A percentile compares a stretch with the other conserved stretches of the same genome.
These are phyloP conservation scores for Drosophila kurseongensis DNA, from an alignment of 1,140 invertebrate species.

Conservation along the genomic window DNA sequence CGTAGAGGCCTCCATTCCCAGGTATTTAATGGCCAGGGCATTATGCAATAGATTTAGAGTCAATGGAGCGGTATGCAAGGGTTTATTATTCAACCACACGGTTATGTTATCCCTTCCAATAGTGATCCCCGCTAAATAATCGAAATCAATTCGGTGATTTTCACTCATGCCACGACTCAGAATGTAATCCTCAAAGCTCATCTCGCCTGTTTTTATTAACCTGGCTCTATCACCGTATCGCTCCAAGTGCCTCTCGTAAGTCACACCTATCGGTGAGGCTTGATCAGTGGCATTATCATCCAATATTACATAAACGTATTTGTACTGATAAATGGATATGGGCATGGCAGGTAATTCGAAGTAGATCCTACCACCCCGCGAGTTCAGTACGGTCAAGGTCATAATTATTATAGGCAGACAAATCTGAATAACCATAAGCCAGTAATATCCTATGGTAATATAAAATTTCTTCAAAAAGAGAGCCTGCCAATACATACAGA, in stretches of 20 bases:
- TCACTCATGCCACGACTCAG: background rate
- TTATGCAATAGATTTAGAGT: slow-evolving; percentile 88
- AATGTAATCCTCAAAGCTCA: slow-evolving; percentile 15
- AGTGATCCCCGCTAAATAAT: slow-evolving; percentile 75
- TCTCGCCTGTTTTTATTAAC: background rate
- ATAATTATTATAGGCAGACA: slow-evolving; percentile 87
- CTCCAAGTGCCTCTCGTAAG: slow-evolving; percentile 3
- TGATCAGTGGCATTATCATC: slow-evolving; percentile 2
- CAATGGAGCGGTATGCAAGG: slow-evolving; percentile 89
- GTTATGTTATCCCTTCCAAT: slow-evolving; percentile 82
- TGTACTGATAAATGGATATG: slow-evolving; percentile 23
- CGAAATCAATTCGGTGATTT: slow-evolving; percentile 38
- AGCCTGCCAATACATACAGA: slow-evolving; percentile 83
- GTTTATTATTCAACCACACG: slow-evolving; percentile 88
- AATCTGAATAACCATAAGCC: slow-evolving; percentile 86
- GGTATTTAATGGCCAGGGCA: slow-evolving; percentile 85
- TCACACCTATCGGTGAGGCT: background rate
- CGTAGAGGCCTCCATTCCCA: slow-evolving; percentile 80
- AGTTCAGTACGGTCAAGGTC: slow-evolving; percentile 86
- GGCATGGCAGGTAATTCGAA: slow-evolving; percentile 14
- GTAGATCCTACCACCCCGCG: slow-evolving; percentile 21
- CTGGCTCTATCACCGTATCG: background rate
- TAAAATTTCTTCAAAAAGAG: slow-evolving; percentile 87
- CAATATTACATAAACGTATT: background rate
- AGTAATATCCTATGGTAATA: slow-evolving; percentile 86